Percentiles rank a stretch among this genome's conserved stretches.
These are phyloP conservation scores for Charina bottae DNA, from an alignment of 2,113 vertebrate genomes.

Conservation along the genomic window DNA sequence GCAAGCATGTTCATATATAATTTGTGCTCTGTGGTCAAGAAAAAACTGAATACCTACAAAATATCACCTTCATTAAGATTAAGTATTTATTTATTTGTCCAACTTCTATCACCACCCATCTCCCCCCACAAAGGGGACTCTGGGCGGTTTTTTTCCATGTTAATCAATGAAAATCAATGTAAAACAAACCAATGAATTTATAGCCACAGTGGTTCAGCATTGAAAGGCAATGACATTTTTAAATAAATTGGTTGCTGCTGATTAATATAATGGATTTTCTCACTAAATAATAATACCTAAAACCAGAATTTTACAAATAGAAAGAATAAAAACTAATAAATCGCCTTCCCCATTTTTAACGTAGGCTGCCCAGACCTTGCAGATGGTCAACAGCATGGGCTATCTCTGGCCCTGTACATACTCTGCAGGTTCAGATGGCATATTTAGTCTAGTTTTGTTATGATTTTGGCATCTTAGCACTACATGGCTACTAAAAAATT, in stretches of 20 bases:
- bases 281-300: neutral
- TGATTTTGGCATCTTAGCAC: too few species aligned
- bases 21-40: neutral
- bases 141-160: neutral
- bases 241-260: neutral
- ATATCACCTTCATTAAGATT: neutral
- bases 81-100: too few species aligned
- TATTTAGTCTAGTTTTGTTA: too few species aligned
- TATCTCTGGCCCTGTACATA: too few species aligned
- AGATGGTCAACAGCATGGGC: too few species aligned
- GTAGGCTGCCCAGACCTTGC: too few species aligned
- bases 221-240: neutral
- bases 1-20: neutral
- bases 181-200: neutral
- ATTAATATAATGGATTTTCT: slow-evolving; percentile 2
- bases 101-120: too few species aligned
- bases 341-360: too few species aligned
- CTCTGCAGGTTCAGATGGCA: too few species aligned
- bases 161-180: neutral
- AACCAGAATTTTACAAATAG: neutral
- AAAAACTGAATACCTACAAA: neutral
- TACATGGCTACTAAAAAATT: too few species aligned
- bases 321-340: too few species aligned
- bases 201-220: neutral
- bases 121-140: too few species aligned